A percentile compares a stretch with the other conserved stretches of the same genome.
Evolutionary conservation across 2,888 invertebrate species (phyloP).

Genomic region (Tachina grossa): DNA sequence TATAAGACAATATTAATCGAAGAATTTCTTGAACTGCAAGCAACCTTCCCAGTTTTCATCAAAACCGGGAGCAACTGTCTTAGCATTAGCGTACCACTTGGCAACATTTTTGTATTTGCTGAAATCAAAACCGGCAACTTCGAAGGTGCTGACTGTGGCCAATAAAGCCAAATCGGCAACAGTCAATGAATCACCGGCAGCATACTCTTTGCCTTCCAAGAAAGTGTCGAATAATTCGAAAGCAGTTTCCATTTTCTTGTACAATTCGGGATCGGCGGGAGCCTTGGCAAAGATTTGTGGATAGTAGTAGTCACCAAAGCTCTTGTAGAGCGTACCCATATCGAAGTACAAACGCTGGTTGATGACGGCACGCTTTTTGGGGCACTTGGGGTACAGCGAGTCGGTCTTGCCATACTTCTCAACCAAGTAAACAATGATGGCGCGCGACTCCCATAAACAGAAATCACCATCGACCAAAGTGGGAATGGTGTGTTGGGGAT

Average conservation of each 20-base stretch:
- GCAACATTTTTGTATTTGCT: slow-evolving; percentile 87
- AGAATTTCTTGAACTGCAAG: slow-evolving; percentile 84
- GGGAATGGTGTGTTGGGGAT: slow-evolving; percentile 93
- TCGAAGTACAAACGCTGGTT: slow-evolving; percentile 93
- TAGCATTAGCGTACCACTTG: slow-evolving; percentile 86
- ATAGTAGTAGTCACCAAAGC: slow-evolving; percentile 88
- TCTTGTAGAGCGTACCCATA: slow-evolving; percentile 88
- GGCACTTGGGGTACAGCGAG: slow-evolving; percentile 89
- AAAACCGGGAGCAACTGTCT: slow-evolving; percentile 85
- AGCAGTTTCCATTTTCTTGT: slow-evolving; percentile 87
- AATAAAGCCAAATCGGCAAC: slow-evolving; percentile 90
- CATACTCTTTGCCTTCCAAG: slow-evolving; percentile 88
- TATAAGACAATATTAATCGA: slow-evolving; percentile 64
- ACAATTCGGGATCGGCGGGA: slow-evolving; percentile 87
- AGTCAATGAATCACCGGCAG: slow-evolving; percentile 89
- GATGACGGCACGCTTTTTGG: slow-evolving; percentile 89
- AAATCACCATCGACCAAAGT: slow-evolving; percentile 93
- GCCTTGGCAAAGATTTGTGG: slow-evolving; percentile 86
- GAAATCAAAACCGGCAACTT: slow-evolving; percentile 87
- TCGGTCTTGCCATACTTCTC: slow-evolving; percentile 92
- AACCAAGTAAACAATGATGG: slow-evolving; percentile 91
- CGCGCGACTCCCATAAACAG: slow-evolving; percentile 92
- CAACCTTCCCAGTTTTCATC: slow-evolving; percentile 85
- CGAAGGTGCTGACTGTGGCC: slow-evolving; percentile 88
- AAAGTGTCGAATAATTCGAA: slow-evolving; percentile 88